phyloP scores from a whole-genome alignment of 2,113 vertebrate genomes.

The Daphoenositta chrysoptera region DNA sequence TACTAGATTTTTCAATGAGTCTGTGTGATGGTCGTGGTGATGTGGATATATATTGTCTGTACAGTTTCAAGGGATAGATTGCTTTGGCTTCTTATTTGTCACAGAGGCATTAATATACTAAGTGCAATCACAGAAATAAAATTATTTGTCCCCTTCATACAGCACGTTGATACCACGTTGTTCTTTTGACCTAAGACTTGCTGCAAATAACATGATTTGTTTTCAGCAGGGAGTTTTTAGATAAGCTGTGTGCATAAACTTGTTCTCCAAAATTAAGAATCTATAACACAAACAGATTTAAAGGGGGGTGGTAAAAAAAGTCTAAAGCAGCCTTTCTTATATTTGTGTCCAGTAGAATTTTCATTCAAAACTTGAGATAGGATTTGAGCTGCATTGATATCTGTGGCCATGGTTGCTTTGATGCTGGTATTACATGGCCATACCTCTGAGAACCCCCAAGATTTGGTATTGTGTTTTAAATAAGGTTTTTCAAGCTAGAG shows the following conservation, averaged over 20 bases:
- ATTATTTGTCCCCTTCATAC: not conserved
- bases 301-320: not conserved
- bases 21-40: not conserved
- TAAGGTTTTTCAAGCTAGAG: not conserved
- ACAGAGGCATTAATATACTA: not conserved
- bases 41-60: not conserved
- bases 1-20: not conserved
- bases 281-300: not conserved
- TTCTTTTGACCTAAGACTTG: not conserved
- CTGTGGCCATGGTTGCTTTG: not conserved
- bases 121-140: not conserved
- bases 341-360: not conserved
- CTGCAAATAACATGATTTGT: not conserved
- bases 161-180: not conserved
- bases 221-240: not conserved
- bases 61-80: not conserved
- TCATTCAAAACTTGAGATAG: not conserved
- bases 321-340: not conserved
- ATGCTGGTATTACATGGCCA: not conserved
- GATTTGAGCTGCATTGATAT: not conserved
- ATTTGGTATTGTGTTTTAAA: not conserved
- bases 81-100: not conserved
- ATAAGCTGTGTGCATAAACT: not conserved
- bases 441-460: not conserved
- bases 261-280: not conserved